Evolutionary conservation across 2,797 vertebrate genomes (phyloP).

Genomic region (Notolabrus celidotus): DNA sequence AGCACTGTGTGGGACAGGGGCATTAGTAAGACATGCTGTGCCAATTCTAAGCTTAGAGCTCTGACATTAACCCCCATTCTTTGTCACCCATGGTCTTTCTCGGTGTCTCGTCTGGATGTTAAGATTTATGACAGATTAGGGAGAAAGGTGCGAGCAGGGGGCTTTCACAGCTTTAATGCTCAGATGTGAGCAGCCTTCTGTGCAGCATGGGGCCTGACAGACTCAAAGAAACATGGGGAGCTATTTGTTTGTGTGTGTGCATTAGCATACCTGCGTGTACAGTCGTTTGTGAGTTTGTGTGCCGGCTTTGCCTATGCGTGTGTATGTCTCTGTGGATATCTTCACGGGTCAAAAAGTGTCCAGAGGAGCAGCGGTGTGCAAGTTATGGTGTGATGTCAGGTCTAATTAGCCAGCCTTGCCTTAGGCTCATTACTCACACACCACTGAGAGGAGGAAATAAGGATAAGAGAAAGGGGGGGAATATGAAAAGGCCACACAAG

Average conservation of each 20-base stretch:
- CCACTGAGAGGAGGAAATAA: conserved; percentile 55
- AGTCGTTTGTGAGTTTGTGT: not conserved
- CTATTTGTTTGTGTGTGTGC: conserved; percentile 18
- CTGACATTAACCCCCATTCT: conserved; percentile 28
- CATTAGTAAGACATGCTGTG: not conserved
- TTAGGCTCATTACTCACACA: conserved; percentile 80
- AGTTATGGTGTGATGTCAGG: conserved; percentile 79
- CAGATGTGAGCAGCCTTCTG: conserved; percentile 20
- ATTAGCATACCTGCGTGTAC: not conserved
- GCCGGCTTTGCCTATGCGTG: conserved; percentile 5
- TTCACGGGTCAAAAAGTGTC: conserved; percentile 49
- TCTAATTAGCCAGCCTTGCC: conserved; percentile 81
- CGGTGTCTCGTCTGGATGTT: conserved; percentile 23
- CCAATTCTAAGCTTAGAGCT: conserved; percentile 12
- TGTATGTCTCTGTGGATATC: conserved; percentile 46
- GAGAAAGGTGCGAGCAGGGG: conserved; percentile 6
- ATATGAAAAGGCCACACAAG: conserved; percentile 68
- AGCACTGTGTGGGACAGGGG: not conserved
- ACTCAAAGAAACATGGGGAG: conserved; percentile 12
- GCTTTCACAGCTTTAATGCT: conserved; percentile 21
- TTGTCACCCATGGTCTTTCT: conserved; percentile 3
- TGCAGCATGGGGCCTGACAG: conserved; percentile 37
- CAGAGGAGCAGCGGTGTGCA: conserved; percentile 45
- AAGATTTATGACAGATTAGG: conserved; percentile 17
- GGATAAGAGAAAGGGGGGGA: conserved; percentile 16